These are phyloP conservation scores for Planiliza haematocheilus DNA, from an alignment of 2,113 vertebrate genomes.

Conservation along the genomic window DNA sequence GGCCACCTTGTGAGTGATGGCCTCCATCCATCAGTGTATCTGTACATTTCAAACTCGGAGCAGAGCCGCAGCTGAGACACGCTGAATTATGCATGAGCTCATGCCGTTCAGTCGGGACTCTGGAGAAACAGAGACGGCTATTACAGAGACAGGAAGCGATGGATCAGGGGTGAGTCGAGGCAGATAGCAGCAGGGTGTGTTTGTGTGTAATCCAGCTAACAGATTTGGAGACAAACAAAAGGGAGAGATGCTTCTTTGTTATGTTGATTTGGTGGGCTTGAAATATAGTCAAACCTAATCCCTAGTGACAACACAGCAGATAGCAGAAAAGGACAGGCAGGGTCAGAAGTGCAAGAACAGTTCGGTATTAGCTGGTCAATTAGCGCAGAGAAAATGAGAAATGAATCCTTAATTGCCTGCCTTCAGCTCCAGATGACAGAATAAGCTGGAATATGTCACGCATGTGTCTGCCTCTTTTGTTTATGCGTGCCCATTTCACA, in stretches of 20 bases:
- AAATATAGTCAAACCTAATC: slow-evolving; percentile 1
- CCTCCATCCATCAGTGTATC: slow-evolving; percentile 22
- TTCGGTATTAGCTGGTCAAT: slow-evolving; percentile 11
- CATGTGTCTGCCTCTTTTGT: not conserved
- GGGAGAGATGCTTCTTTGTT: not conserved
- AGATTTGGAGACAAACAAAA: slow-evolving; percentile 5
- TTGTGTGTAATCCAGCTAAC: not conserved
- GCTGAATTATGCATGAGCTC: slow-evolving; percentile 66
- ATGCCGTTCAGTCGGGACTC: slow-evolving; percentile 42
- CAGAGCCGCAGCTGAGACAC: slow-evolving; percentile 32
- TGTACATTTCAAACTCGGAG: slow-evolving; percentile 31
- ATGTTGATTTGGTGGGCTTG: slow-evolving; percentile 3
- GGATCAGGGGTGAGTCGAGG: not conserved
- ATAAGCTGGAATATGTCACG: not conserved
- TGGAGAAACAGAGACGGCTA: slow-evolving; percentile 43
- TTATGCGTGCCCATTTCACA: slow-evolving; percentile 27
- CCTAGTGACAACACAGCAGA: not conserved
- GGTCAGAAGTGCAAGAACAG: not conserved
- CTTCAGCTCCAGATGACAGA: slow-evolving; percentile 18
- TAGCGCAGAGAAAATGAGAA: slow-evolving; percentile 6
- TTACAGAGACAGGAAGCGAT: slow-evolving; percentile 44
- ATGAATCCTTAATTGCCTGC: slow-evolving; percentile 27
- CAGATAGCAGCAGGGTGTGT: slow-evolving; percentile 22
- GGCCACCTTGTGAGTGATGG: slow-evolving; percentile 31
- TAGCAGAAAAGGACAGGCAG: slow-evolving; percentile 10